These are phyloP conservation scores for Gadus macrocephalus DNA, from an alignment of 2,113 vertebrate species.

Conservation along the genomic window DNA sequence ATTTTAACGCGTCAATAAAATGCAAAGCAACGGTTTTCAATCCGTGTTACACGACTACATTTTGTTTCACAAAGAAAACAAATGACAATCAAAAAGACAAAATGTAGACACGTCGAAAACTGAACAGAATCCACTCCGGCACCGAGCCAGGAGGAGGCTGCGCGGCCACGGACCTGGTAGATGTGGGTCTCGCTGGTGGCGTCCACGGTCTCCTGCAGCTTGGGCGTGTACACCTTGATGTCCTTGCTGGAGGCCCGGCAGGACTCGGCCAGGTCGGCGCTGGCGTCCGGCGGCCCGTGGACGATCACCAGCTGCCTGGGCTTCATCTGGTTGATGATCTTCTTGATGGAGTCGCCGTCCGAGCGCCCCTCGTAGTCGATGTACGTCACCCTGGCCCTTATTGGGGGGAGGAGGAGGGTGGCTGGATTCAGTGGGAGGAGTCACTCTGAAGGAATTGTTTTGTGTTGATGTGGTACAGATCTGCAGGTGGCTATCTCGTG, in stretches of 20 bases:
- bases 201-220: slow-evolving; percentile 94
- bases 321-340: slow-evolving; percentile 99
- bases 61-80: no score
- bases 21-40: no score
- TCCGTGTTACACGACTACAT: no score
- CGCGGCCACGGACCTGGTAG: slow-evolving; percentile 83
- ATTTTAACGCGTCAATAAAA: no score
- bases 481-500: no score
- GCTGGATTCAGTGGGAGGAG: no score
- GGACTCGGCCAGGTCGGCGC: slow-evolving; percentile 91
- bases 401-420: background rate
- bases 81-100: no score
- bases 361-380: slow-evolving; percentile 99
- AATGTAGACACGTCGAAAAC: no score
- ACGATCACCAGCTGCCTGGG: slow-evolving; percentile 93
- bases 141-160: background rate
- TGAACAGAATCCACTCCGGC: background rate
- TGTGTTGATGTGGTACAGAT: no score
- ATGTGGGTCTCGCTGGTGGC: slow-evolving; percentile 98
- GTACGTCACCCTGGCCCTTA: slow-evolving; percentile 89
- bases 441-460: no score
- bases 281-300: slow-evolving; percentile 92
- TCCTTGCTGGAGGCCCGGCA: slow-evolving; percentile 97
- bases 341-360: slow-evolving; percentile 98
- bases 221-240: slow-evolving; percentile 96